A percentile compares a stretch with the other conserved stretches of the same genome.
Evolutionary conservation across 2,888 invertebrate species (phyloP).

Genomic region (Horisme vitalbata): DNA sequence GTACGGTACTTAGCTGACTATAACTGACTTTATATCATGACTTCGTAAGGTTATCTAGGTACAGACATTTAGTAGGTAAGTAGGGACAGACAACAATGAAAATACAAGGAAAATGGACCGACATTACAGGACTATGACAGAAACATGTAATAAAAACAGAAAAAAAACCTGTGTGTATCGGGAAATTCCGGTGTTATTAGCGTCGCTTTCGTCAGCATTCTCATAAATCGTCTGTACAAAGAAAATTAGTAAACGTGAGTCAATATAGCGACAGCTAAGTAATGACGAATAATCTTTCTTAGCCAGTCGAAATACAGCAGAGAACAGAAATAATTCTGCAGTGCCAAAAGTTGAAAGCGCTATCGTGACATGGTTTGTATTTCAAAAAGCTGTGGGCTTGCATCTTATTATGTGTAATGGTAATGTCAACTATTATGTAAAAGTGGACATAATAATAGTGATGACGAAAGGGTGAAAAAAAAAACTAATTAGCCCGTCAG

Average conservation of each 20-base stretch:
- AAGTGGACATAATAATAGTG: no score
- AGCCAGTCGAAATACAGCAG: no score
- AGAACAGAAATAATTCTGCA: no score
- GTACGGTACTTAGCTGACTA: not conserved
- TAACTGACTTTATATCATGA: no score
- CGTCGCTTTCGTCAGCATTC: constrained; percentile 68
- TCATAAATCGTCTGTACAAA: constrained; percentile 74
- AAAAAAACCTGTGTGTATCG: constrained; percentile 57
- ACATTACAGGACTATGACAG: constrained; percentile 18
- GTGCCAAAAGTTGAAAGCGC: no score
- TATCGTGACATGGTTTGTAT: no score
- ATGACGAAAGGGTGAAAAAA: no score
- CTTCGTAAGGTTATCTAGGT: no score
- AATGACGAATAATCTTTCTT: constrained; percentile 5
- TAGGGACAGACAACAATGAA: constrained; percentile 1
- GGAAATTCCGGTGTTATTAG: constrained; percentile 59
- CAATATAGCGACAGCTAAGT: constrained; percentile 4
- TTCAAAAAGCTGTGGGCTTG: no score
- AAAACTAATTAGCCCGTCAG: no score
- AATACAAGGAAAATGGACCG: constrained; percentile 3
- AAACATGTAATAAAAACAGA: constrained; percentile 21
- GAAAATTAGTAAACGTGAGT: constrained; percentile 36
- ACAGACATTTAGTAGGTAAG: not conserved
- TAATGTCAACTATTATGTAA: no score
- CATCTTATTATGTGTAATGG: no score